phyloP scores from a whole-genome alignment of 2,888 invertebrate genomes.

The Pachliopta kotzebuea region DNA sequence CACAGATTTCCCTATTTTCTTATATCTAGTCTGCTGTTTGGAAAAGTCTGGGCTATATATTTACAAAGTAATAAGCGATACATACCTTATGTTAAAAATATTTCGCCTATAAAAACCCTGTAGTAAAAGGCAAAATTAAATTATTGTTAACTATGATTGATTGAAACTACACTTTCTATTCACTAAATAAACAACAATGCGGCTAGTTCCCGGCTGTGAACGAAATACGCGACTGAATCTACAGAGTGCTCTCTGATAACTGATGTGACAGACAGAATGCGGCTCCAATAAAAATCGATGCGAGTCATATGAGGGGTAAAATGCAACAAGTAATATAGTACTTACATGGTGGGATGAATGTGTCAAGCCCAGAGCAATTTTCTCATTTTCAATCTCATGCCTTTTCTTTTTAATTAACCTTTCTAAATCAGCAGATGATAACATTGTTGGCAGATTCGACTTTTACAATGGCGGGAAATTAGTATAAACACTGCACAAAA shows the following conservation, averaged over 20 bases:
- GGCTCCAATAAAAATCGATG: slow-evolving; percentile 43
- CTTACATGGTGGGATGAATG: slow-evolving; percentile 42
- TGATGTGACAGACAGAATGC: slow-evolving; percentile 32
- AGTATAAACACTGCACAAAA: neutral
- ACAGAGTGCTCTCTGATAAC: slow-evolving; percentile 11
- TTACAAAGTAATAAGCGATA: too few species aligned
- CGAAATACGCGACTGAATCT: slow-evolving; percentile 7
- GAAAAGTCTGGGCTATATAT: too few species aligned
- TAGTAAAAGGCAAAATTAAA: too few species aligned
- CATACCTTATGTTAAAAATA: too few species aligned
- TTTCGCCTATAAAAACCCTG: too few species aligned
- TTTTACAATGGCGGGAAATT: slow-evolving; percentile 48
- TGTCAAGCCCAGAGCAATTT: slow-evolving; percentile 55
- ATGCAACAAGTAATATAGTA: slow-evolving; percentile 33
- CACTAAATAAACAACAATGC: slow-evolving; percentile 14
- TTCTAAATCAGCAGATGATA: slow-evolving; percentile 65
- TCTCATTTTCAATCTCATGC: slow-evolving; percentile 69
- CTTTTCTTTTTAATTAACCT: slow-evolving; percentile 69
- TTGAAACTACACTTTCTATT: slow-evolving; percentile 6
- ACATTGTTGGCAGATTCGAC: slow-evolving; percentile 52
- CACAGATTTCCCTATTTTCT: too few species aligned
- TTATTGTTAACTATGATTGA: neutral
- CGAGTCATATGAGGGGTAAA: slow-evolving; percentile 45
- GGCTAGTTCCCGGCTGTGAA: neutral
- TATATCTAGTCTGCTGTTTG: too few species aligned